phyloP scores from a whole-genome alignment of 1,140 invertebrate species.

The Catajapyx aquilonaris region DNA sequence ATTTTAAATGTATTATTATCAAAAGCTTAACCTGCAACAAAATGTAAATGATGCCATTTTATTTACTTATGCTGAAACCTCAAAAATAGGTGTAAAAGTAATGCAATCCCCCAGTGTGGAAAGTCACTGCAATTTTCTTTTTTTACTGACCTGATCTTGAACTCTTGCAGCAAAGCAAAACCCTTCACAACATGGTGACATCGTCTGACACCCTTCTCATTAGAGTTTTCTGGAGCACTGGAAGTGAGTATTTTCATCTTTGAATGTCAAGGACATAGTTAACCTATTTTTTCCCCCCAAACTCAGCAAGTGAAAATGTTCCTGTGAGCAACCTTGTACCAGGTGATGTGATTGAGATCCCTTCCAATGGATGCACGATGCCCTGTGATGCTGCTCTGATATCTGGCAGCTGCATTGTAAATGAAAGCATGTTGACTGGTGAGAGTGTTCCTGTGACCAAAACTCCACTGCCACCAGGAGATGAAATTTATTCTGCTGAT shows the following conservation, averaged over 20 bases:
- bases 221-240: no score
- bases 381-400: constrained; percentile 78
- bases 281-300: constrained; percentile 1
- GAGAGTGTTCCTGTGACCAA: constrained; percentile 43
- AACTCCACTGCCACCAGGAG: constrained; percentile 25
- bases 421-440: constrained; percentile 91
- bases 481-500: constrained; percentile 19
- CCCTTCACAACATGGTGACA: not conserved
- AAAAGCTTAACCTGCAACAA: no score
- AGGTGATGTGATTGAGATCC: constrained; percentile 80
- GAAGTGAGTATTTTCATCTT: not conserved
- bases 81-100: no score
- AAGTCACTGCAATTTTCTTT: not conserved
- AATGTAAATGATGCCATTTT: no score
- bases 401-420: constrained; percentile 73
- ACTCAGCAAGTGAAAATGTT: constrained; percentile 16
- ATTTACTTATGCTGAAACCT: no score
- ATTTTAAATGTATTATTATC: no score
- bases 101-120: not conserved
- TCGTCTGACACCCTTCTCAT: not conserved
- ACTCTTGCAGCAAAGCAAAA: not conserved
- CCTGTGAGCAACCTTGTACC: constrained; percentile 43
- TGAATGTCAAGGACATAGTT: constrained; percentile 1
- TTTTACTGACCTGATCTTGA: not conserved
- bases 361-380: constrained; percentile 59